Evolutionary conservation across 2,888 invertebrate species (phyloP).

Genomic region (Rotaria sp.): DNA sequence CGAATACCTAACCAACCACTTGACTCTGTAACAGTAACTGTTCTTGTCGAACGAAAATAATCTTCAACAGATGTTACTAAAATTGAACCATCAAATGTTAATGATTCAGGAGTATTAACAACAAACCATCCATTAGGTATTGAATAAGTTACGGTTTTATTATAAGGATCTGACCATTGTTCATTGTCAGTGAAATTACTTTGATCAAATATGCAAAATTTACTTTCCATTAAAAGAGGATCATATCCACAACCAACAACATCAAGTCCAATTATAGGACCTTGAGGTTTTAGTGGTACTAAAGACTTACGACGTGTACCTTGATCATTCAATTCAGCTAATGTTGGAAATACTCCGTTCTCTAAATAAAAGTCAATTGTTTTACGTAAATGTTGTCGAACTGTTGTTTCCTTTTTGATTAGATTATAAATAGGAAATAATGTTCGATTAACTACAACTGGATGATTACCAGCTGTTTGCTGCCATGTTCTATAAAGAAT

Average conservation of each 20-base stretch:
- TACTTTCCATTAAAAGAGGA: background rate
- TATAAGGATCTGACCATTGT: background rate
- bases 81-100: background rate
- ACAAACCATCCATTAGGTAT: background rate
- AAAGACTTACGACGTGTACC: no score
- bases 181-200: background rate
- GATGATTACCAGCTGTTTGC: background rate
- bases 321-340: no score
- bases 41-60: background rate
- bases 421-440: no score
- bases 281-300: no score
- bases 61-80: background rate
- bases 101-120: background rate
- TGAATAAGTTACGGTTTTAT: background rate
- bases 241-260: slow-evolving; percentile 13
- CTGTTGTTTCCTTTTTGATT: background rate
- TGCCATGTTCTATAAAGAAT: background rate
- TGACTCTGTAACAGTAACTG: background rate
- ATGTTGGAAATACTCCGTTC: no score
- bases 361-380: background rate
- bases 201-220: background rate
- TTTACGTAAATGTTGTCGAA: background rate
- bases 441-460: background rate
- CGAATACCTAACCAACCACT: background rate
- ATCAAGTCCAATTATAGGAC: background rate